Base-by-base conservation (phyloP, 2,888 invertebrate genomes). In the Caenorhabditis sp. region DNA sequence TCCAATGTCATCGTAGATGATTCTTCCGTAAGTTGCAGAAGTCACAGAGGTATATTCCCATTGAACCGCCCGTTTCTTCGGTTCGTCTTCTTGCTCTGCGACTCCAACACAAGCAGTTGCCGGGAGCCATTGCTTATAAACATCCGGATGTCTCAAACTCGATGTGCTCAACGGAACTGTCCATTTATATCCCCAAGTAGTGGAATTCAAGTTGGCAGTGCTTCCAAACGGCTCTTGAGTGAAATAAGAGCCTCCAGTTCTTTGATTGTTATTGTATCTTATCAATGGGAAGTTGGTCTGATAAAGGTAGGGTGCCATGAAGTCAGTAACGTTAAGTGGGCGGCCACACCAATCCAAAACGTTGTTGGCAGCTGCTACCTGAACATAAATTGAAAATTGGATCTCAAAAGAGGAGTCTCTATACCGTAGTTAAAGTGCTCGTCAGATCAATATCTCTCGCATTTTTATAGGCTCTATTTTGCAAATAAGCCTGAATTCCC, bases 371-470 rank as follows among this genome's bases (percentile, higher is more conserved):
- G 44, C 32, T 1, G 83, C 78, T 2, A 56, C 40, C 18, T 94
- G 93, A 74, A n/a, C n/a, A n/a, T n/a, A n/a, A n/a, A n/a, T n/a
- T n/a, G n/a, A n/a, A n/a, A n/a, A n/a, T n/a, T n/a, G n/a, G n/a
- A n/a, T n/a, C n/a, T n/a, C n/a, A n/a, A n/a, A n/a, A n/a, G n/a
- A n/a, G n/a, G n/a, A n/a, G n/a, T n/a, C n/a, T n/a, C n/a, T n/a
- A n/a, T n/a, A n/a, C n/a, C n/a, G n/a, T n/a, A n/a, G 94, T 94
- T 85, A 95, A 93, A 32, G 94, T 94, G 58, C 94, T 93, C 96
- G 96, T 96, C 0, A 97, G 93, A 90, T 96, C 96, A 89, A 95
- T 93, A 15, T 95, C 95, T 81, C 95, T 95, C 13, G 95, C 95
- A 91, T 95, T 95, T 60, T 93, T 93, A 92, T 94, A 95, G 87